phyloP scores from a whole-genome alignment of 2,888 invertebrate species.

The Luperina nickerlii region DNA sequence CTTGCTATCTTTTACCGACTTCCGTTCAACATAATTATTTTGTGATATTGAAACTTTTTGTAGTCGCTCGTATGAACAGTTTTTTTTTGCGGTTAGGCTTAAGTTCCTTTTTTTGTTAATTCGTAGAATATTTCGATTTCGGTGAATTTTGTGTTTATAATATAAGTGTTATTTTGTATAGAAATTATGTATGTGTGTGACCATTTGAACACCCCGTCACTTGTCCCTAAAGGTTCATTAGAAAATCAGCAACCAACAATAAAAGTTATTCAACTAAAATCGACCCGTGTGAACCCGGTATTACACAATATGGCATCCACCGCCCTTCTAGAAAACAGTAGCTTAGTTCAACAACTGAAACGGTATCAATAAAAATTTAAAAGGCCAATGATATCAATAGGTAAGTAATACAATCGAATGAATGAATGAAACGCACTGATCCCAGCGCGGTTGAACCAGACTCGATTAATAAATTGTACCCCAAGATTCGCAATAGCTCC shows the following conservation, averaged over 20 bases:
- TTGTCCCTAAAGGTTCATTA: not conserved
- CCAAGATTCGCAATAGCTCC: too few relatives aligned
- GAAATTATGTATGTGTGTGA: not conserved
- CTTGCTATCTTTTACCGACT: constrained; percentile 83
- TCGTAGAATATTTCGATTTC: constrained; percentile 25
- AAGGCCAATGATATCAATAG: too few relatives aligned
- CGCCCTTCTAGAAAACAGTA: not conserved
- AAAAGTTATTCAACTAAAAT: too few relatives aligned
- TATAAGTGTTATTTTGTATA: not conserved
- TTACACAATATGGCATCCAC: too few relatives aligned
- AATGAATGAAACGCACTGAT: too few relatives aligned
- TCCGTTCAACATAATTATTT: constrained; percentile 76
- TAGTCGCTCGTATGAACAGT: constrained; percentile 33
- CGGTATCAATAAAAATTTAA: too few relatives aligned
- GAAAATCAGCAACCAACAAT: not conserved
- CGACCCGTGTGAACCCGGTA: too few relatives aligned
- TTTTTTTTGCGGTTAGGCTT: constrained; percentile 38
- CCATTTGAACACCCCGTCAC: not conserved
- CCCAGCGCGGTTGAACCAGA: too few relatives aligned
- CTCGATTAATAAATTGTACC: too few relatives aligned
- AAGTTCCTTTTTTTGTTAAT: not conserved
- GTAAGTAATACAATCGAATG: too few relatives aligned
- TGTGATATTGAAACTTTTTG: constrained; percentile 50
- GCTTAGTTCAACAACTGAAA: not conserved
- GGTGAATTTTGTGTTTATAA: constrained; percentile 10